Conservation (phyloP, 2,888 invertebrate genomes). For the Listrodromus nycthemerus region DNA sequence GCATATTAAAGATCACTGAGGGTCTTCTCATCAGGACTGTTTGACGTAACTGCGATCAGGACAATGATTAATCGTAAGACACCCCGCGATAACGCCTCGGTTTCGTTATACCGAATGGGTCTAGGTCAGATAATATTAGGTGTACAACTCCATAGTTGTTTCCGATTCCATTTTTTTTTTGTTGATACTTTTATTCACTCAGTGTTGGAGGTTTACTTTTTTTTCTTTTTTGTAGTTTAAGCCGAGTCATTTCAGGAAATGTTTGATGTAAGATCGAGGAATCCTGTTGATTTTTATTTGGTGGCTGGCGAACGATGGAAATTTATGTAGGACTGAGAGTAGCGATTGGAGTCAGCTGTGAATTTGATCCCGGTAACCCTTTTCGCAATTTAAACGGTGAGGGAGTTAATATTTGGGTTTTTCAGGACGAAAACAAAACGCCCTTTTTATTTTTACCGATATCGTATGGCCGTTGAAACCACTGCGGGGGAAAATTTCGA, state of each 20-base stretch:
- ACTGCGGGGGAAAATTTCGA: not conserved
- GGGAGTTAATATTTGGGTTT: constrained; percentile 27
- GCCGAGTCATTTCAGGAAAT: no score
- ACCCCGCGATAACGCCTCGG: no score
- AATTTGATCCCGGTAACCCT: not conserved
- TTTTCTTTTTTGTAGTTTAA: no score
- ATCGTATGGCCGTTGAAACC: not conserved
- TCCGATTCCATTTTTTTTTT: not conserved
- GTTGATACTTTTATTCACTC: no score
- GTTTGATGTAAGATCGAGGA: no score
- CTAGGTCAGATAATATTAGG: no score
- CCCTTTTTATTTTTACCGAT: constrained; percentile 56
- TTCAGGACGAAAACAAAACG: constrained; percentile 72
- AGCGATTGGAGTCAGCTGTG: not conserved
- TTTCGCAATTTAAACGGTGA: not conserved
- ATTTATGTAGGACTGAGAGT: not conserved
- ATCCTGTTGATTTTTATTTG: not conserved
- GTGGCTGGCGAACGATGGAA: not conserved
- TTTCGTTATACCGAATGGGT: no score
- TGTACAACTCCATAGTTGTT: no score
- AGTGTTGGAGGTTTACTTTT: not conserved
- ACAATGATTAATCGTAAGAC: no score
- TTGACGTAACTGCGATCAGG: no score
- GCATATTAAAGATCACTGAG: no score
- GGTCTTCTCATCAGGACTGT: no score